Conservation (phyloP, 2,888 invertebrate genomes). For the Onthophagus sagittarius region DNA sequence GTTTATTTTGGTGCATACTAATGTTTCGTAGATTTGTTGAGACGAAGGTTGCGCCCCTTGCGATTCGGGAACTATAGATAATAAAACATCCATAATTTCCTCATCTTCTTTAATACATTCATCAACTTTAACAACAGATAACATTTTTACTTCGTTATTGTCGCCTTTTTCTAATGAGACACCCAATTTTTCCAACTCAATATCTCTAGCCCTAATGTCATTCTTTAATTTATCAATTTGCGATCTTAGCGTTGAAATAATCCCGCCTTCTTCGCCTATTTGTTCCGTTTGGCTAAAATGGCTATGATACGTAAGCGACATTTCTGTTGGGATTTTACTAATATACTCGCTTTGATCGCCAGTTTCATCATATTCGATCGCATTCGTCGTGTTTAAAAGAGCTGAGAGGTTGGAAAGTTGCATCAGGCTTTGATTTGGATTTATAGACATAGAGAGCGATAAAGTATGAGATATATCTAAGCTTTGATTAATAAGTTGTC, state of each 20-base stretch:
- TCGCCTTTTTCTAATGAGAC: conserved; percentile 10
- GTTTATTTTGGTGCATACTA: conserved; percentile 16
- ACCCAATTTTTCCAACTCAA: conserved; percentile 39
- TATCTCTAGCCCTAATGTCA: conserved; percentile 43
- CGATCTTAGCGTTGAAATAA: conserved; percentile 40
- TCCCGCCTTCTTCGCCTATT: conserved; percentile 29
- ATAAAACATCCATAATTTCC: conserved; percentile 27
- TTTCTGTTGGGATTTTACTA: conserved; percentile 28
- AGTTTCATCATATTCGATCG: conserved; percentile 34
- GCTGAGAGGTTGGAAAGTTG: conserved; percentile 51
- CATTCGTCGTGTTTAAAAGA: conserved; percentile 43
- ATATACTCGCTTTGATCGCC: conserved; percentile 20
- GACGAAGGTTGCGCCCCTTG: conserved; percentile 24
- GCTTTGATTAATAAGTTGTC: conserved; percentile 55
- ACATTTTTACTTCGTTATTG: neutral
- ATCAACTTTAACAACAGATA: conserved; percentile 21
- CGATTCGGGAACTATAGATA: conserved; percentile 26
- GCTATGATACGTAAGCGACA: conserved; percentile 42
- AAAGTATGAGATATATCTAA: conserved; percentile 54
- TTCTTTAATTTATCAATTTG: conserved; percentile 45
- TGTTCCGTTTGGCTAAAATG: conserved; percentile 33
- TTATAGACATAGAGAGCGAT: conserved; percentile 46
- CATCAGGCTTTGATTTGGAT: conserved; percentile 50
- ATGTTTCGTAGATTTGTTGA: conserved; percentile 26
- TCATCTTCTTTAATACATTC: conserved; percentile 29